Base-by-base conservation (phyloP, 2,888 invertebrate species). In the Plebejus melissa region DNA sequence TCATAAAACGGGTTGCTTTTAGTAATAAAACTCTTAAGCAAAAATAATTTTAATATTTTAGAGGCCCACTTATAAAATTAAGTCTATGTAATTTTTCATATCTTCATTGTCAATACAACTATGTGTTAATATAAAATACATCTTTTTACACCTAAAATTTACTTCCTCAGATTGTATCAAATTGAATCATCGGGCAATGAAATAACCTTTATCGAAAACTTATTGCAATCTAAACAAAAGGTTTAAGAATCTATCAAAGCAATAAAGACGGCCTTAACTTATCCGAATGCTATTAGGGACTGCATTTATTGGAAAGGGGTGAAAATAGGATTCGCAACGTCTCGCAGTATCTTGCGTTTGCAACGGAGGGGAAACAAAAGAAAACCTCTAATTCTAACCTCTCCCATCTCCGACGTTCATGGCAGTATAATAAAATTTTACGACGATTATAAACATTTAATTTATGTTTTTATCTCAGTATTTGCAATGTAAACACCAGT, bases 241-340 rank as follows among this genome's bases (percentile, higher is more conserved):
- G 41, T 54, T 72, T 28, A 50, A 50, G 50, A 70, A 72, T 50
- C 32, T 50, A 54, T 72, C 32, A 22, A 54, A 50, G 65, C 65
- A 70, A 70, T 70, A 41, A 70, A 41, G 70, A 50, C 72, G 54
- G 50, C 72, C 50, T 50, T 72, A 54, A 72, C 50, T 72, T 72
- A 72, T 54, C 71, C 50, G 5, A 71, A 71, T 28, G 46, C 32
- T 71, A 46, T 71, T 50, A 72, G 16, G 46, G 72, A 50, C 72
- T 72, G 72, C 72, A 72, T 72, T 72, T 72, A 72, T 72, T 72
- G 72, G 72, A 72, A 72, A 72, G 28, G 72, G 72, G 72, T 54
- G 72, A 70, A 9, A 41, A 72, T 54, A 54, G 72, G 54, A 41
- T 50, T 54, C 50, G 28, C 22, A 54, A 72, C 16, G 54, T 72